Conservation (phyloP, 1,140 invertebrate genomes). For the Ptiloglossa arizonensis region DNA sequence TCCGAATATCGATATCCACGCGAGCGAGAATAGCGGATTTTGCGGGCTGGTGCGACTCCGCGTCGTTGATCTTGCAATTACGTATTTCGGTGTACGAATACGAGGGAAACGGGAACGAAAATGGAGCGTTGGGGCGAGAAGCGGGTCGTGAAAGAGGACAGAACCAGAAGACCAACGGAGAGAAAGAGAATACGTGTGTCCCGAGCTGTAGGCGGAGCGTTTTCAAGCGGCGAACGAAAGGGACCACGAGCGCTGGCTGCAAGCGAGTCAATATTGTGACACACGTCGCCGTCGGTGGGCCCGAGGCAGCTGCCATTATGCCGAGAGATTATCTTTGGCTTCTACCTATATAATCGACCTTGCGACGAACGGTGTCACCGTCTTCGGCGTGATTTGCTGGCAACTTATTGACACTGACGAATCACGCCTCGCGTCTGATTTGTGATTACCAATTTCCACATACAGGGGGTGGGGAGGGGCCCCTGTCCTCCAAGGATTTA, state of each 20-base stretch:
- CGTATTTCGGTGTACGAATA: not conserved
- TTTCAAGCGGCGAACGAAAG: slow-evolving; percentile 17
- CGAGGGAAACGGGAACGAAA: no score
- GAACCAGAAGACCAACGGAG: not conserved
- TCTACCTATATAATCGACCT: slow-evolving; percentile 17
- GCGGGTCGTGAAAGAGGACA: no score
- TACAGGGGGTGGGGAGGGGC: no score
- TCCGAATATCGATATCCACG: no score
- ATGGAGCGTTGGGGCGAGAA: not conserved
- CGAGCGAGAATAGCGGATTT: no score
- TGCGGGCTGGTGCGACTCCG: not conserved
- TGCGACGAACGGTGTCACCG: not conserved
- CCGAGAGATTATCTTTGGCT: slow-evolving; percentile 36
- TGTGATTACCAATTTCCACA: not conserved
- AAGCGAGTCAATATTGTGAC: slow-evolving; percentile 66
- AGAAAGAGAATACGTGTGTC: not conserved
- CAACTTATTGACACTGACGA: slow-evolving; percentile 4
- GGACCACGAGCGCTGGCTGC: slow-evolving; percentile 5
- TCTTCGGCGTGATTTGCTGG: not conserved
- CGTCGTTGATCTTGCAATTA: not conserved
- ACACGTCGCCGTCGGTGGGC: slow-evolving; percentile 25
- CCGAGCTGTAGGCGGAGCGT: slow-evolving; percentile 36
- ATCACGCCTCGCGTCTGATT: not conserved
- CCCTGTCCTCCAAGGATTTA: no score
- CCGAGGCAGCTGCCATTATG: slow-evolving; percentile 35